Evolutionary conservation across 1,140 invertebrate genomes (phyloP).

Genomic region (Phortica variegata): DNA sequence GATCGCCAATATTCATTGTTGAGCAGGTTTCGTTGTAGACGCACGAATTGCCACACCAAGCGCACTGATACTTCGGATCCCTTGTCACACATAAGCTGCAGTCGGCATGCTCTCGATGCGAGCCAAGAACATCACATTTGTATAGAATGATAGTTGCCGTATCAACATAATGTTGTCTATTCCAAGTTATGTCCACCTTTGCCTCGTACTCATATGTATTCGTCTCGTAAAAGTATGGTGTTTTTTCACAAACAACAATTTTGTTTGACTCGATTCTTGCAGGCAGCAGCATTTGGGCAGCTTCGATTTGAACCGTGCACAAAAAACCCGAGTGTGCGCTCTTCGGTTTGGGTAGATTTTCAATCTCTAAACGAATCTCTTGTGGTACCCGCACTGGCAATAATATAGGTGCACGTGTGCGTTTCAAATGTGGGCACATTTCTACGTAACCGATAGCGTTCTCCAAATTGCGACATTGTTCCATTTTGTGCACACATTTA

Average conservation of each 20-base stretch:
- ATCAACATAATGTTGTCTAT: conserved; percentile 88
- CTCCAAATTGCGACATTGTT: conserved; percentile 72
- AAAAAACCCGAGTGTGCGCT: conserved; percentile 84
- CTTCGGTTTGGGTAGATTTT: conserved; percentile 85
- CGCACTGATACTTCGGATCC: conserved; percentile 83
- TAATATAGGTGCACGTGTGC: conserved; percentile 67
- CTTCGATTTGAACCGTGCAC: conserved; percentile 88
- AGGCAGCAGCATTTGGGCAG: conserved; percentile 83
- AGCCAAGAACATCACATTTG: conserved; percentile 91
- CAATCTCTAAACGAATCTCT: conserved; percentile 84
- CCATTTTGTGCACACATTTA: conserved; percentile 85
- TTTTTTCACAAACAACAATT: conserved; percentile 86
- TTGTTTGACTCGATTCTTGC: conserved; percentile 80
- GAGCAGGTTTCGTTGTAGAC: conserved; percentile 81
- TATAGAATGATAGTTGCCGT: conserved; percentile 87
- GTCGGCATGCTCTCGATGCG: conserved; percentile 87
- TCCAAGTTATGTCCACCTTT: conserved; percentile 88
- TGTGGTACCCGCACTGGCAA: conserved; percentile 86
- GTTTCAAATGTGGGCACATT: conserved; percentile 81
- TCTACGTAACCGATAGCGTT: conserved; percentile 80
- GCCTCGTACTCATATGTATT: conserved; percentile 83
- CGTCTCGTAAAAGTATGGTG: conserved; percentile 86
- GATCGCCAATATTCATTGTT: conserved; percentile 30
- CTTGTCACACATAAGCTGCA: conserved; percentile 92
- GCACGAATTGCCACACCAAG: conserved; percentile 89